Percentiles rank a stretch among this genome's conserved stretches.
Conservation (phyloP, 2,797 vertebrate species). For the Clangula hyemalis region DNA sequence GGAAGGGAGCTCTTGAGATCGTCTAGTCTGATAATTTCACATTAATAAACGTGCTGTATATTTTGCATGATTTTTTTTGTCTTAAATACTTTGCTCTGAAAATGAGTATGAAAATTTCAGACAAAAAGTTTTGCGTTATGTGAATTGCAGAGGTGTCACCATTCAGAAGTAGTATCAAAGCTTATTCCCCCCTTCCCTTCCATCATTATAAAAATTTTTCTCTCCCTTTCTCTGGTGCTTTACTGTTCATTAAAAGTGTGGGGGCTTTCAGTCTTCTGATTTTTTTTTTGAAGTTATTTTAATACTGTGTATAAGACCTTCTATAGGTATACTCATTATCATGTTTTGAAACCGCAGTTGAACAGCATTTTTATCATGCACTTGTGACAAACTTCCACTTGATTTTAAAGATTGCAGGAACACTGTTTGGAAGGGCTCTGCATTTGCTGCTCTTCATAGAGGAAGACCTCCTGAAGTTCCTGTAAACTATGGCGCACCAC, state of each 20-base stretch:
- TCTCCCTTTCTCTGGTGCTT: background rate
- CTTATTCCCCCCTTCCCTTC: background rate
- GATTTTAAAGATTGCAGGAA: conserved; percentile 86
- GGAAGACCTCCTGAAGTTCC: conserved; percentile 97
- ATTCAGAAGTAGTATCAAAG: background rate
- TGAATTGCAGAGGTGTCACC: background rate
- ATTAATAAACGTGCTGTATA: background rate
- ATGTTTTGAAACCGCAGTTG: background rate
- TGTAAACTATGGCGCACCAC: conserved; percentile 85
- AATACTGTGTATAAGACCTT: background rate
- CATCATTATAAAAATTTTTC: background rate
- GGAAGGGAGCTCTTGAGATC: background rate
- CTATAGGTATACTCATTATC: fast-evolving
- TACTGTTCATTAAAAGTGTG: background rate
- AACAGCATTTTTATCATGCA: background rate
- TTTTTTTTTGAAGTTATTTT: background rate
- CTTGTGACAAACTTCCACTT: conserved; percentile 18
- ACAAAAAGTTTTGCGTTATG: background rate
- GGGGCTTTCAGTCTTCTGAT: background rate
- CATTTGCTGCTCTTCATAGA: conserved; percentile 95
- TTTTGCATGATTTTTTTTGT: background rate
- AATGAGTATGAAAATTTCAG: background rate
- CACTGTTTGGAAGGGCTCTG: conserved; percentile 88
- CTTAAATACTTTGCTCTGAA: background rate
- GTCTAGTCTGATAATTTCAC: background rate